Evolutionary conservation across 1,140 invertebrate species (phyloP), one percentile per base, ranked within the genome.

Genomic region (Zaprionus gabonicus): DNA sequence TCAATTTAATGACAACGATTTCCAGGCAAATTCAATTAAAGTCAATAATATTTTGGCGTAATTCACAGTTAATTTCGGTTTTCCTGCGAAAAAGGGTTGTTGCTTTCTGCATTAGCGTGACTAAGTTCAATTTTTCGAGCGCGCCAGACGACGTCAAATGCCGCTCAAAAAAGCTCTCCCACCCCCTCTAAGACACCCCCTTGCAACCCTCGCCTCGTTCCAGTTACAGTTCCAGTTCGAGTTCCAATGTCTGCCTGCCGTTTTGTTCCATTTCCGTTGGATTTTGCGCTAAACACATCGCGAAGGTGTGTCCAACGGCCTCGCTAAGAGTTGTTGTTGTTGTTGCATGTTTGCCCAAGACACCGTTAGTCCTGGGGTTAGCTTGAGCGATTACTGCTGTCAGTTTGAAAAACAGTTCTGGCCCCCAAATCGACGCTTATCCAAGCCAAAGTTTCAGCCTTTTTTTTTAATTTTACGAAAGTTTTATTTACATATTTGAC

Each of bases 381-480:
- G n/a, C 31, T 76, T 87, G 85, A 87, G 84, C 78, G 84, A 87
- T 87, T 87, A 81, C 84, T 58, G 81, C 78, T 87, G 84, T 87
- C 84, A 90, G 84, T 36, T 78, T 79, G 68, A 78, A 58, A 72
- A 82, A 87, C 83, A 83, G 68, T 81, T 88, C 51, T 70, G 55
- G 27, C 10, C n/a, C 57, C 57, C 41, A 9, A 20, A 34, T 23
- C 25, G 17, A 13, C 66, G 60, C 62, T 81, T 82, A 87, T 87
- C 83, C 80, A 75, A 38, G 70, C 62, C 78, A 76, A 76, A 80
- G 56, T 58, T 74, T 63, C 76, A 86, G 72, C 69, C 80, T 75
- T 78, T 84, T 78, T n/a, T 70, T 38, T 34, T 34, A 34, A 85
- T 71, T 86, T 87, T 87, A 83, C 80, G 83, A 88, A 88, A 88